Percentiles rank a stretch among this genome's conserved stretches.
phyloP scores from a whole-genome alignment of 2,888 invertebrate genomes.

The Maniola hyperantus region DNA sequence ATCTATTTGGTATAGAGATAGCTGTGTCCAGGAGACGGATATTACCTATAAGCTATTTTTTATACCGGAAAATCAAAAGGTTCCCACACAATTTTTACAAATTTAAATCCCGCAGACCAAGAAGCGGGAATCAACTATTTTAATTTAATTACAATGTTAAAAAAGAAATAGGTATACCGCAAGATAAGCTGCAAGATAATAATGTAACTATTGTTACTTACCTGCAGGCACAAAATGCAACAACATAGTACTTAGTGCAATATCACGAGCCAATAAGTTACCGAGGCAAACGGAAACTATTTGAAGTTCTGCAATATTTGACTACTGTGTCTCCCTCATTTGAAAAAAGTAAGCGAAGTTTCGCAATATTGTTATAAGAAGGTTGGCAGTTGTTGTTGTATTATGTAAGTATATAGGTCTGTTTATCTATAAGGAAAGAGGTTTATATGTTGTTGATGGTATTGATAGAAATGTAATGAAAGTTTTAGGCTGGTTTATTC shows the following conservation, averaged over 20 bases:
- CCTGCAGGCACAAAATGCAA: background rate
- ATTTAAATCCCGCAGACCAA: no score
- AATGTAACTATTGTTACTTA: no score
- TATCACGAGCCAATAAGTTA: conserved; percentile 8
- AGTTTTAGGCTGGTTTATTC: conserved; percentile 11
- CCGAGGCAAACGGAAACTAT: conserved; percentile 5
- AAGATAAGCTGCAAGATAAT: no score
- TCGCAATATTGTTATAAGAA: conserved; percentile 16
- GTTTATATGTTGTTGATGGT: conserved; percentile 28
- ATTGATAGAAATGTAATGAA: conserved; percentile 25
- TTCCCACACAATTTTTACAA: no score
- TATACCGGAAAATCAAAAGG: no score
- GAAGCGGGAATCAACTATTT: no score
- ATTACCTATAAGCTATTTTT: no score
- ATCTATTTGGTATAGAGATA: no score
- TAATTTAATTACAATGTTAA: no score
- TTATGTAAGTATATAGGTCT: conserved; percentile 37
- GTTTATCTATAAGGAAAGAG: conserved; percentile 30
- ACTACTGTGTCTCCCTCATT: conserved; percentile 4
- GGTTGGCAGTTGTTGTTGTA: conserved; percentile 27
- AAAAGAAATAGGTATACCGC: no score
- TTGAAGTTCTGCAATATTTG: conserved; percentile 13
- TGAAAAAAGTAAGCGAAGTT: conserved; percentile 6
- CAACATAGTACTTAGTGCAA: background rate
- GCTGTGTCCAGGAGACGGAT: no score